Evolutionary conservation across 2,113 vertebrate species (phyloP).

Genomic region (Malaclemys terrapin): DNA sequence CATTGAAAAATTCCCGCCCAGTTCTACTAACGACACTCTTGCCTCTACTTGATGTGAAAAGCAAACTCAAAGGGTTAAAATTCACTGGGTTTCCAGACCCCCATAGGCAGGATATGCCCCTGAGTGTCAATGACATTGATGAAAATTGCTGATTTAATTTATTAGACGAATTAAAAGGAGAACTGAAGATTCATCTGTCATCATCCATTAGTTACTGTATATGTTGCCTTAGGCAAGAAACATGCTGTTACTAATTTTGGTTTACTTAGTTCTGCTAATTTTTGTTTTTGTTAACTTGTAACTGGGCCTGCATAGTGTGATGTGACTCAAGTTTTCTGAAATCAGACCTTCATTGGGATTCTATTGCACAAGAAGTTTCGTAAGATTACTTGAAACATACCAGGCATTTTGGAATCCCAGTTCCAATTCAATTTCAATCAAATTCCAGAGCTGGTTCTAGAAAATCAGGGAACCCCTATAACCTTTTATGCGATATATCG

Average conservation of each 20-base stretch:
- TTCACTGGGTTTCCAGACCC: neutral
- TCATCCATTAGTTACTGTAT: slow-evolving; percentile 2
- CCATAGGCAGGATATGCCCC: neutral
- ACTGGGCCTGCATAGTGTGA: neutral
- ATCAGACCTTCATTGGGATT: neutral
- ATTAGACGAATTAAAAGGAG: neutral
- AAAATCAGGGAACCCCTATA: neutral
- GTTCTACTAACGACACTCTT: neutral
- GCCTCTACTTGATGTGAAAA: neutral
- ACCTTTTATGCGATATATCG: too few relatives aligned
- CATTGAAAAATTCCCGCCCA: too few relatives aligned
- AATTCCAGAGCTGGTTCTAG: fast-evolving
- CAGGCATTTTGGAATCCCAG: neutral
- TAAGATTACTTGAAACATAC: neutral
- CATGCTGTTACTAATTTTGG: slow-evolving; percentile 46
- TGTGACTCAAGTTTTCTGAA: slow-evolving; percentile 8
- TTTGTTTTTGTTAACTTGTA: slow-evolving; percentile 32
- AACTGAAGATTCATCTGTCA: slow-evolving; percentile 26
- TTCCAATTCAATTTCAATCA: neutral
- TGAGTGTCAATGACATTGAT: neutral
- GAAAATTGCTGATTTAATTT: neutral
- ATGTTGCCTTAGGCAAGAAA: slow-evolving; percentile 11
- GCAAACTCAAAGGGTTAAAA: neutral
- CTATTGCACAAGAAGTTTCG: neutral
- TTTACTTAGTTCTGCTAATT: slow-evolving; percentile 28